A percentile compares a stretch with the other conserved stretches of the same genome.
phyloP scores from a whole-genome alignment of 2,797 vertebrate genomes.

The Heteromormyrus szaboi region DNA sequence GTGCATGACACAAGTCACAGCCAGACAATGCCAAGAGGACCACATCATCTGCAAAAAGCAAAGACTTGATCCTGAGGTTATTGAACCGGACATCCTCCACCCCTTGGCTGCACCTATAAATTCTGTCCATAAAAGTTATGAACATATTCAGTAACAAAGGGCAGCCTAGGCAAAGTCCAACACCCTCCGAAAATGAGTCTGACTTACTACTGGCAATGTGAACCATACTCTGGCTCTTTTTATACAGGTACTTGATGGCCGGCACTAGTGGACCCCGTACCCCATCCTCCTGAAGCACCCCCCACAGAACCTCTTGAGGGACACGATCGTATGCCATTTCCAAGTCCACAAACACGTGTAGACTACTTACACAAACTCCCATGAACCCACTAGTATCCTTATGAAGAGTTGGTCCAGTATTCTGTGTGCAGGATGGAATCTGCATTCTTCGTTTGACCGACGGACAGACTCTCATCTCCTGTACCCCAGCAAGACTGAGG shows the following conservation, averaged over 20 bases:
- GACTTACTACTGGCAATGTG: background rate
- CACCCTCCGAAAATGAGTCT: background rate
- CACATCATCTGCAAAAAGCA: background rate
- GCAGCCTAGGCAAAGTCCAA: background rate
- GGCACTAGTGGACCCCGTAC: background rate
- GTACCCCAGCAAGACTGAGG: background rate
- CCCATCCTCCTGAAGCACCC: background rate
- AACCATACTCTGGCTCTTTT: background rate
- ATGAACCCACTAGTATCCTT: background rate
- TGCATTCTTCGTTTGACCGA: background rate
- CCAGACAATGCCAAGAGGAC: background rate
- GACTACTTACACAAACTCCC: background rate
- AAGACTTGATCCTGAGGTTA: background rate
- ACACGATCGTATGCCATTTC: background rate
- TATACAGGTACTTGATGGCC: background rate
- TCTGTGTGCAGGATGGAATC: background rate
- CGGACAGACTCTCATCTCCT: background rate
- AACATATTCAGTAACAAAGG: background rate
- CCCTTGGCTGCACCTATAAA: background rate
- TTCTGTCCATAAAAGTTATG: background rate
- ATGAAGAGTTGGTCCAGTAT: background rate
- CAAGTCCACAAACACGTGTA: background rate
- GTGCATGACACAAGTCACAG: background rate
- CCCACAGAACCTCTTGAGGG: background rate
- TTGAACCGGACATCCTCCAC: background rate